phyloP scores from a whole-genome alignment of 2,888 invertebrate species.

The Sisyra nigra region DNA sequence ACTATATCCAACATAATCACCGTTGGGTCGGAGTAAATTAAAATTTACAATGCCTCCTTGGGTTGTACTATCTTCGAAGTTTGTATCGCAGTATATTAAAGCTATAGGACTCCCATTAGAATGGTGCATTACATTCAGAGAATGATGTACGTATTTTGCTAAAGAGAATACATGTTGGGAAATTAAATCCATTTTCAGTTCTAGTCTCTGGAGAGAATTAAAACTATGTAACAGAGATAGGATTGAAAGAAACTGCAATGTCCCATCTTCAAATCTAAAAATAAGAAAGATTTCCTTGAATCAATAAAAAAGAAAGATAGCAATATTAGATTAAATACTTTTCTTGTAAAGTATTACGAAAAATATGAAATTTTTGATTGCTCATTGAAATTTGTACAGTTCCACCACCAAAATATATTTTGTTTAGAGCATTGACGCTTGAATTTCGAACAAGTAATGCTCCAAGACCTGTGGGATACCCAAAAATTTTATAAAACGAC shows the following conservation, averaged over 20 bases:
- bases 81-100: slow-evolving; percentile 55
- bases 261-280: slow-evolving; percentile 87
- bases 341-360: slow-evolving; percentile 49
- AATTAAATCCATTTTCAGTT: slow-evolving; percentile 47
- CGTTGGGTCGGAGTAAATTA: slow-evolving; percentile 63
- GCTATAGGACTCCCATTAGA: slow-evolving; percentile 52
- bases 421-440: slow-evolving; percentile 41
- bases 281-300: slow-evolving; percentile 11
- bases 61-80: slow-evolving; percentile 37
- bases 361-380: slow-evolving; percentile 50
- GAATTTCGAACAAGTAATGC: slow-evolving; percentile 64
- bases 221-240: slow-evolving; percentile 70
- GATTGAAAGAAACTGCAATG: slow-evolving; percentile 73
- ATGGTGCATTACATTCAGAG: slow-evolving; percentile 48
- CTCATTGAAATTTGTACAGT: slow-evolving; percentile 76
- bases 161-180: slow-evolving; percentile 58
- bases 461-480: slow-evolving; percentile 89
- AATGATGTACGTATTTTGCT: slow-evolving; percentile 53
- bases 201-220: slow-evolving; percentile 46
- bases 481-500: slow-evolving; percentile 96
- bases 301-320: slow-evolving; percentile 5
- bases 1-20: slow-evolving; percentile 70
- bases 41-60: slow-evolving; percentile 87
- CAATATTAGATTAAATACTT: slow-evolving; percentile 33
- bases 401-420: slow-evolving; percentile 84